Conservation (phyloP, 2,888 invertebrate genomes). For the Heterodera filipjevi region DNA sequence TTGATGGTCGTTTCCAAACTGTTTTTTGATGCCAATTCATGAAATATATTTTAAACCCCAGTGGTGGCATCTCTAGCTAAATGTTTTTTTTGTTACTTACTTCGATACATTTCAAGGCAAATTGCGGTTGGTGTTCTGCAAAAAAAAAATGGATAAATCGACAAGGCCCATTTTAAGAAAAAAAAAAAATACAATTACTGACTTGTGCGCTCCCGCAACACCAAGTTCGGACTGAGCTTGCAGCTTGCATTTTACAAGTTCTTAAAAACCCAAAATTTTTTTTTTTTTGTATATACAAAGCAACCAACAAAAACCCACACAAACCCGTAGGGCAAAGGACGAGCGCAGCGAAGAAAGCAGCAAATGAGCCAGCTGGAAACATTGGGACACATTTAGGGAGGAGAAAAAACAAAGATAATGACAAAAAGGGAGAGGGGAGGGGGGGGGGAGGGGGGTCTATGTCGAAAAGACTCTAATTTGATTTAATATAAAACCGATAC, state of each 20-base stretch:
- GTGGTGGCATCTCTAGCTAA: no score
- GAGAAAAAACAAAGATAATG: neutral
- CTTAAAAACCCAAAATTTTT: neutral
- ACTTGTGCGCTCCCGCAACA: constrained; percentile 27
- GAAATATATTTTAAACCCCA: no score
- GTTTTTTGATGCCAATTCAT: no score
- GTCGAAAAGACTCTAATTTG: no score
- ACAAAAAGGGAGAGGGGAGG: no score
- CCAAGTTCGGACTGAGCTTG: constrained; percentile 84
- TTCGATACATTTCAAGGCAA: constrained; percentile 76
- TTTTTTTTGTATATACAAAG: neutral
- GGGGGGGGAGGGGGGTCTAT: no score
- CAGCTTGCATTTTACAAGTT: constrained; percentile 88
- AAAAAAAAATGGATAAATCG: neutral
- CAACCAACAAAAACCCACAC: neutral
- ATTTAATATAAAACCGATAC: no score
- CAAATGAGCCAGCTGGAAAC: constrained; percentile 78
- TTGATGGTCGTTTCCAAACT: no score
- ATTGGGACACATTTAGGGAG: neutral
- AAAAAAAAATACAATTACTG: neutral
- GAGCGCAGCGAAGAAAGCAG: constrained; percentile 93
- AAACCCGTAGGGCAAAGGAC: constrained; percentile 87
- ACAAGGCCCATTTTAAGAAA: neutral
- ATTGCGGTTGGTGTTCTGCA: constrained; percentile 58
- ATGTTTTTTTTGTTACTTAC: neutral